A percentile compares a stretch with the other conserved stretches of the same genome.
phyloP scores from a whole-genome alignment of 2,888 invertebrate species.

The Ichneumoninae sp. region DNA sequence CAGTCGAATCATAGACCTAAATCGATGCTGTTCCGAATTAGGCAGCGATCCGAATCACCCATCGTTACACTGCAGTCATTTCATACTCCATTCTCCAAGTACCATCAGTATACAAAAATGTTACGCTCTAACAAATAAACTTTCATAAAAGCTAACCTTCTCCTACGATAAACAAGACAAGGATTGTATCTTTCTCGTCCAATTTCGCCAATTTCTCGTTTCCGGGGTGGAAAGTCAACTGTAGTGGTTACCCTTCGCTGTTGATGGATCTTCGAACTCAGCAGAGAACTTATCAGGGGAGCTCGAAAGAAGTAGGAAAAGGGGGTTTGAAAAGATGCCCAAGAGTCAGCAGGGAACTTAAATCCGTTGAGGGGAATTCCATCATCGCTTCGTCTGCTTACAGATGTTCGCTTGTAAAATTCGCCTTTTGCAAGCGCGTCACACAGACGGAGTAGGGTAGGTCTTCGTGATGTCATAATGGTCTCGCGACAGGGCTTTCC shows the following conservation, averaged over 20 bases:
- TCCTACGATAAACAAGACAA: neutral
- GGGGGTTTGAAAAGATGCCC: neutral
- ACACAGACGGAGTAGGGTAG: conserved; percentile 9
- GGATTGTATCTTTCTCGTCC: neutral
- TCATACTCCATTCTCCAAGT: no score
- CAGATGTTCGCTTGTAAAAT: conserved; percentile 15
- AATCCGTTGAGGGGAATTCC: conserved; percentile 36
- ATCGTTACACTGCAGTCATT: no score
- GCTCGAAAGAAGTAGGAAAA: conserved; percentile 1
- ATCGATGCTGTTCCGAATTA: no score
- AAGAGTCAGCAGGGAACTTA: conserved; percentile 21
- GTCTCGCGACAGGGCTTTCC: neutral
- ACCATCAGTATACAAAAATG: neutral
- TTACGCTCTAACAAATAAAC: neutral
- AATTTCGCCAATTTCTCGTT: neutral
- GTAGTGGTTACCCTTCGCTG: neutral
- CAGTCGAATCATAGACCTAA: no score
- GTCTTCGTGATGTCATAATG: conserved; percentile 26
- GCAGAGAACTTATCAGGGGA: conserved; percentile 10
- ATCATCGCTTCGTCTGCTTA: conserved; percentile 21
- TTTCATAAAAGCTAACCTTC: neutral
- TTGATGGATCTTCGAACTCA: conserved; percentile 25
- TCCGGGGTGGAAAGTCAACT: no score
- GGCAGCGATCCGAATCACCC: no score
- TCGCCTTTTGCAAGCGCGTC: conserved; percentile 18